Evolutionary conservation across 1,140 invertebrate species (phyloP), one percentile per base, ranked within the genome.

Genomic region (Anagrus nilaparvatae): DNA sequence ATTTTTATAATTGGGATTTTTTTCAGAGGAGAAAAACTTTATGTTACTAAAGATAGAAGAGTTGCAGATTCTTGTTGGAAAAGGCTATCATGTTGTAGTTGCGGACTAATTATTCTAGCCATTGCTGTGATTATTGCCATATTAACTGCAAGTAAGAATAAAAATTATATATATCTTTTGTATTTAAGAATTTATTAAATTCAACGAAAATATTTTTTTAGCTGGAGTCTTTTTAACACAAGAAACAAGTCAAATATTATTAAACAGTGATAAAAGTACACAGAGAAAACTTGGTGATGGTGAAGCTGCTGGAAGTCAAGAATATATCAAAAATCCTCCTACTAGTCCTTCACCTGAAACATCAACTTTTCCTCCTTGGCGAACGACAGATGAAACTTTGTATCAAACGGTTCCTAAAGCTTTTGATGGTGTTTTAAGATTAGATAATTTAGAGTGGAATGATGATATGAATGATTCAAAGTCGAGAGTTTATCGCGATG

Each of bases 1-100:
- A 44, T 37, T 28, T 37, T 8, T 48, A 31, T 51, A 57, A 62
- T 23, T 66, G n/a, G n/a, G n/a, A n/a, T n/a, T n/a, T 4, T 61
- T 79, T 79, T 32, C 74, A 84, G 83, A 61, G 82, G 82, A 38
- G 82, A 85, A 61, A 87, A 87, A 58, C 59, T 87, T 25, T 84
- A 84, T 53, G 79, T 87, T 33, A 87, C 82, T 10, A 82, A 82
- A 54, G 82, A 85, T 56, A 85, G 85, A 55, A 67, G 82, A 31
- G 73, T 75, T 5, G 73, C 74, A 43, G 78, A 76, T 43, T 78
- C 75, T 21, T 70, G 72, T 6, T 78, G 77, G 68, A 78, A 74
- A 56, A 72, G 76, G 54, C 73, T 75, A 43, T 60, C 78, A 2
- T 82, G 79, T 51, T 83, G 80, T 80, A 73, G 71, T 34, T 60